phyloP scores from a whole-genome alignment of 2,797 vertebrate genomes.

The Anas bahamensis region DNA sequence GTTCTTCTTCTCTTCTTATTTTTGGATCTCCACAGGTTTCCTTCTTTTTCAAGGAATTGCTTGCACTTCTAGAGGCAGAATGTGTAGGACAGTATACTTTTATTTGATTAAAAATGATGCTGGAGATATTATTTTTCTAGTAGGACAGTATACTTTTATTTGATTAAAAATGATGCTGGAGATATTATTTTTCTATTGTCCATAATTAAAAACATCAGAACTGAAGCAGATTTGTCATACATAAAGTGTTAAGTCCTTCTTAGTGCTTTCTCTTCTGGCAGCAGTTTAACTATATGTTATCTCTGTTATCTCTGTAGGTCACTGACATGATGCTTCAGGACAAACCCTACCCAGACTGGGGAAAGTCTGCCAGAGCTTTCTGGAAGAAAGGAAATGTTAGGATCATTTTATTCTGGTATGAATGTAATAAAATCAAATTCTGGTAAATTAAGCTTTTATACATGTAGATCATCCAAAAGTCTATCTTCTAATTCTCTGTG shows the following conservation, averaged over 20 bases:
- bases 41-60: not conserved
- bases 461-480: not conserved
- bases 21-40: not conserved
- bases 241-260: not conserved
- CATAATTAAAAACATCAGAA: not conserved
- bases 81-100: not conserved
- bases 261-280: not conserved
- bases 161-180: not conserved
- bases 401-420: slow-evolving; percentile 96
- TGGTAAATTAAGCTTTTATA: not conserved
- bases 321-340: slow-evolving; percentile 99
- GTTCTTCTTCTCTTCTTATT: not conserved
- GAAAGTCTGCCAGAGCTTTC: slow-evolving; percentile 90
- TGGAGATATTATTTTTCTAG: not conserved
- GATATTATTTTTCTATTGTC: not conserved
- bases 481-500: not conserved
- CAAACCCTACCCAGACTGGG: slow-evolving; percentile 94
- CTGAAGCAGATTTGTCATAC: not conserved
- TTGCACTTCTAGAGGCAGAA: not conserved
- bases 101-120: not conserved
- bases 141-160: not conserved
- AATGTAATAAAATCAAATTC: not conserved
- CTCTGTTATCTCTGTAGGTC: slow-evolving; percentile 81
- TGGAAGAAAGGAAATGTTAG: slow-evolving; percentile 95
- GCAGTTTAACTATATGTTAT: not conserved